Conservation (phyloP, 1,140 invertebrate genomes). For the Leguminivora glycinivorella region DNA sequence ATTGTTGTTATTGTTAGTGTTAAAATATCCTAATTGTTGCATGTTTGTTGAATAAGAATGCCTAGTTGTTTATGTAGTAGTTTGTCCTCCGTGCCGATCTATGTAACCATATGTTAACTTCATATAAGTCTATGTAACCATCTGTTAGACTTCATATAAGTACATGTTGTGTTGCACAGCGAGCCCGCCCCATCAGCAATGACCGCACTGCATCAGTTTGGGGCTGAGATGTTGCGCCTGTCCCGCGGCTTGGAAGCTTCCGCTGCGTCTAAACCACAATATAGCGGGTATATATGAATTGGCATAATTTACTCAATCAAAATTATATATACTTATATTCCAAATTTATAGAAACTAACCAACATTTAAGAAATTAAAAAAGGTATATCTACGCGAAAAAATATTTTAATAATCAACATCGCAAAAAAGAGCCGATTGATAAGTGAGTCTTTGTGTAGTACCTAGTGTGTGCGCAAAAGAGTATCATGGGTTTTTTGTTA, state of each 20-base stretch:
- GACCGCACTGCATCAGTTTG: constrained; percentile 89
- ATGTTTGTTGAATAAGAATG: background rate
- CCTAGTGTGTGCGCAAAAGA: no score
- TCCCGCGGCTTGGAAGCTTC: constrained; percentile 86
- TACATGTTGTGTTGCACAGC: constrained; percentile 71
- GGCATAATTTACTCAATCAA: constrained; percentile 57
- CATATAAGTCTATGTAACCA: constrained; percentile 40
- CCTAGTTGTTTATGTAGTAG: background rate
- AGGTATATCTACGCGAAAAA: no score
- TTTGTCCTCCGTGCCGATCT: constrained; percentile 32
- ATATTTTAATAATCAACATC: no score
- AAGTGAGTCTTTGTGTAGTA: no score
- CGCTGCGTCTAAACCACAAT: constrained; percentile 66
- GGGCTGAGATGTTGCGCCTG: constrained; percentile 89
- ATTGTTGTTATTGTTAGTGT: no score
- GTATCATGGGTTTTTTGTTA: no score
- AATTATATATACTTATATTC: constrained; percentile 31
- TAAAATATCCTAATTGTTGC: background rate
- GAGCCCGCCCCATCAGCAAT: constrained; percentile 89
- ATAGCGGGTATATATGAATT: constrained; percentile 65
- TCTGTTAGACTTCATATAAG: constrained; percentile 45
- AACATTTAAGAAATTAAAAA: background rate
- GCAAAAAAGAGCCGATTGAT: no score
- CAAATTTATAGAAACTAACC: background rate
- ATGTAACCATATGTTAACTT: constrained; percentile 43